These are phyloP conservation scores for Agrotis ipsilon DNA, from an alignment of 2,888 invertebrate genomes.

Conservation along the genomic window DNA sequence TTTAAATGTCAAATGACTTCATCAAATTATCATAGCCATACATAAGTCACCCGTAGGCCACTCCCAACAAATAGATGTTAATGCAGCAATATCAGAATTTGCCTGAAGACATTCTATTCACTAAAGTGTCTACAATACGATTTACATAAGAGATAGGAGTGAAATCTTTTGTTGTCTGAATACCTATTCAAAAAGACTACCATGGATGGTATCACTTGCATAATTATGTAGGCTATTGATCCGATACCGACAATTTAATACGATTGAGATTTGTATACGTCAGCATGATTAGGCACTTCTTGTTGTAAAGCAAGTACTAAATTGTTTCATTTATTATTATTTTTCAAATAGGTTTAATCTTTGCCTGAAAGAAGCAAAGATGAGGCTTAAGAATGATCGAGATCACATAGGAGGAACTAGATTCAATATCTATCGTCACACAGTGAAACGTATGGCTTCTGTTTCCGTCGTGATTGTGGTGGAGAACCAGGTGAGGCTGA, in stretches of 20 bases:
- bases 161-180: conserved; percentile 87
- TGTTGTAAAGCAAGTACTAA: conserved; percentile 5
- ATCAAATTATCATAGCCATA: conserved; percentile 80
- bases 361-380: too few species aligned
- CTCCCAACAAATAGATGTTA: conserved; percentile 79
- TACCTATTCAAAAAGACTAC: conserved; percentile 79
- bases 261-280: conserved; percentile 43
- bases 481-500: too few species aligned
- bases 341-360: too few species aligned
- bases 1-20: conserved; percentile 81
- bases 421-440: too few species aligned
- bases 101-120: conserved; percentile 79
- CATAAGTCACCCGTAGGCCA: conserved; percentile 74
- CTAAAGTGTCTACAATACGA: conserved; percentile 74
- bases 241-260: conserved; percentile 56
- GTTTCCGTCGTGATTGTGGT: too few species aligned
- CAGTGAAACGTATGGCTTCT: too few species aligned
- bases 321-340: neutral
- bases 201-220: conserved; percentile 75
- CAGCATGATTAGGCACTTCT: conserved; percentile 27
- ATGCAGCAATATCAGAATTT: conserved; percentile 75
- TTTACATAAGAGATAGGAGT: conserved; percentile 83
- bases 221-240: conserved; percentile 71
- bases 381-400: too few species aligned
- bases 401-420: too few species aligned